phyloP scores from a whole-genome alignment of 2,797 vertebrate species.

The Peromyscus melanophrys region DNA sequence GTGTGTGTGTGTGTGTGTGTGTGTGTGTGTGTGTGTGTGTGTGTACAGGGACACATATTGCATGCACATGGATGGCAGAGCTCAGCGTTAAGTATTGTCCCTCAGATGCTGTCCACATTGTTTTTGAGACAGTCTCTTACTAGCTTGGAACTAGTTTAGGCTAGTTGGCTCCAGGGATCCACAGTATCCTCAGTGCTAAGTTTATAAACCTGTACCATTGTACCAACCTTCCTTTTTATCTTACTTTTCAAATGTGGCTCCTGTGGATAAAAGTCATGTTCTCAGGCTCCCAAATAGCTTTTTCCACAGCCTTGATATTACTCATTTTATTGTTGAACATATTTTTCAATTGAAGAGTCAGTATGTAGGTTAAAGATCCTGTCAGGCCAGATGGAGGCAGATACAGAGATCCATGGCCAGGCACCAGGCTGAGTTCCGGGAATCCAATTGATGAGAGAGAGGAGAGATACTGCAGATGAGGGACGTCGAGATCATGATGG shows the following conservation, averaged over 20 bases:
- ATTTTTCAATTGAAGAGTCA: background rate
- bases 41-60: background rate
- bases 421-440: too few species aligned
- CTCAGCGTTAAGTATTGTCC: background rate
- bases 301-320: background rate
- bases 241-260: background rate
- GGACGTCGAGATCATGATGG: too few species aligned
- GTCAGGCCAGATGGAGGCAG: background rate
- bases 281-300: background rate
- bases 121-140: background rate
- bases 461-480: too few species aligned
- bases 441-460: too few species aligned
- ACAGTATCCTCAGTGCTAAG: background rate
- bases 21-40: background rate
- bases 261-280: background rate
- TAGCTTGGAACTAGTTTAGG: background rate
- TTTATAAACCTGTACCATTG: background rate
- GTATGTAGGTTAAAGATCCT: background rate
- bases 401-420: too few species aligned
- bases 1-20: background rate
- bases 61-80: background rate
- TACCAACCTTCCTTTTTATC: background rate
- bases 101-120: background rate
- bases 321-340: conserved; percentile 29
- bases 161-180: background rate